phyloP scores from a whole-genome alignment of 1,140 invertebrate species.

The Pseudomyrmex flavicornis region DNA sequence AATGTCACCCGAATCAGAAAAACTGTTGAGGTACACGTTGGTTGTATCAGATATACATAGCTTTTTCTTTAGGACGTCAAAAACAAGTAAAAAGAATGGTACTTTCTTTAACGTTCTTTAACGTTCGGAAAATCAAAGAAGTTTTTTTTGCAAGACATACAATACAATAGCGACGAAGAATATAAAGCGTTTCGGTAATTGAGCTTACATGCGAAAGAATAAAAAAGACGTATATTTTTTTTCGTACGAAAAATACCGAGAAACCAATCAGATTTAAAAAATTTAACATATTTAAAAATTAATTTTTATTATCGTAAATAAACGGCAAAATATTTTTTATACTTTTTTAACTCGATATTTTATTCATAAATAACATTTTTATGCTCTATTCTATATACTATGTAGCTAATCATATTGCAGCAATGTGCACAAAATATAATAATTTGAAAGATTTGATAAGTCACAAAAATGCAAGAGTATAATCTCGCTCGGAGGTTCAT shows the following conservation, averaged over 20 bases:
- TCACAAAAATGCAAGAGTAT: background rate
- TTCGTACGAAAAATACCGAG: background rate
- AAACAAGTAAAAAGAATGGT: slow-evolving; percentile 8
- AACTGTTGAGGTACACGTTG: slow-evolving; percentile 16
- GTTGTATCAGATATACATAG: slow-evolving; percentile 6
- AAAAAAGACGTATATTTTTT: background rate
- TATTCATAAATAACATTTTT: no score
- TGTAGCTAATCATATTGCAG: no score
- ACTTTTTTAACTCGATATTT: background rate
- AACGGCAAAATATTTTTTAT: background rate
- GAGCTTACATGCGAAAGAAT: background rate
- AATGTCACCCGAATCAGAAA: slow-evolving; percentile 25
- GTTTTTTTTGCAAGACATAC: background rate
- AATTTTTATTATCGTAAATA: background rate
- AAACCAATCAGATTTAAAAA: background rate
- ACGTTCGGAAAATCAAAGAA: slow-evolving; percentile 3
- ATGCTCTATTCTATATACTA: no score
- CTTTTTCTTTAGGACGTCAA: slow-evolving; percentile 10
- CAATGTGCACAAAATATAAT: no score
- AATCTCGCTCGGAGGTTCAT: background rate
- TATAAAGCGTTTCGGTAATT: slow-evolving; percentile 3
- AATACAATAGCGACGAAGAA: background rate
- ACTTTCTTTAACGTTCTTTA: slow-evolving; percentile 10
- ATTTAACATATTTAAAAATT: background rate
- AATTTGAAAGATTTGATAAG: no score